Percentiles rank a stretch among this genome's conserved stretches.
Conservation (phyloP, 2,797 vertebrate genomes). For the Hoplostethus atlanticus region DNA sequence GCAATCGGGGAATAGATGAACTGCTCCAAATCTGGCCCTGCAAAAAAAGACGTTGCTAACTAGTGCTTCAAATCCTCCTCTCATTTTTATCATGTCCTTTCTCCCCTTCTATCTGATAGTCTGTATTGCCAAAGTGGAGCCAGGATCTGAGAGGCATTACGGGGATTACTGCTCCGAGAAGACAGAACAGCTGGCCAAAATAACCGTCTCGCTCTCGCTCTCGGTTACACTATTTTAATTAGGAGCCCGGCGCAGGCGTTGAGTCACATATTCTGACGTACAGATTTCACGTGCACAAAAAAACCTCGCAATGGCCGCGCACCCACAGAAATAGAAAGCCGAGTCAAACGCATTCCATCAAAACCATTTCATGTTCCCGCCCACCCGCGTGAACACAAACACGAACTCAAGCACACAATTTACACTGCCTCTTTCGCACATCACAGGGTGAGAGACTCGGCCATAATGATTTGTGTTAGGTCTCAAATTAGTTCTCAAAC, state of each 20-base stretch:
- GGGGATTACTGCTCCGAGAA: conserved; percentile 56
- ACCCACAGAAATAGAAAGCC: conserved; percentile 10
- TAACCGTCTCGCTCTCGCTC: conserved; percentile 53
- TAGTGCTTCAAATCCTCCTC: conserved; percentile 48
- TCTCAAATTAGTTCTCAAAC: conserved; percentile 58
- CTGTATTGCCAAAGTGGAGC: conserved; percentile 30
- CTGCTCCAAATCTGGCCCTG: conserved; percentile 40
- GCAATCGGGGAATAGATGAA: conserved; percentile 44
- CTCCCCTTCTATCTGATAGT: conserved; percentile 38
- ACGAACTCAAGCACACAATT: conserved; percentile 53
- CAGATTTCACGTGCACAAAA: not conserved
- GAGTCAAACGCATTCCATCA: conserved; percentile 50
- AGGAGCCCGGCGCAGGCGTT: conserved; percentile 34
- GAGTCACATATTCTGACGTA: conserved; percentile 36
- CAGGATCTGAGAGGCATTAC: conserved; percentile 60
- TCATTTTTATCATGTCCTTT: conserved; percentile 27
- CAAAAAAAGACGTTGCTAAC: conserved; percentile 42
- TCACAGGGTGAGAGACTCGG: conserved; percentile 33
- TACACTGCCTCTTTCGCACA: conserved; percentile 38
- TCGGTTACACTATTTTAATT: conserved; percentile 71
- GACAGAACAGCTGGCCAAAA: conserved; percentile 73
- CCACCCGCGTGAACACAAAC: conserved; percentile 39
- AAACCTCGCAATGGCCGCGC: not conserved
- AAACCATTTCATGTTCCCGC: conserved; percentile 35
- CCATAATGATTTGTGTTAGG: conserved; percentile 61